These are phyloP conservation scores for Megaceryle torquata DNA, from an alignment of 2,113 vertebrate species.

Conservation along the genomic window DNA sequence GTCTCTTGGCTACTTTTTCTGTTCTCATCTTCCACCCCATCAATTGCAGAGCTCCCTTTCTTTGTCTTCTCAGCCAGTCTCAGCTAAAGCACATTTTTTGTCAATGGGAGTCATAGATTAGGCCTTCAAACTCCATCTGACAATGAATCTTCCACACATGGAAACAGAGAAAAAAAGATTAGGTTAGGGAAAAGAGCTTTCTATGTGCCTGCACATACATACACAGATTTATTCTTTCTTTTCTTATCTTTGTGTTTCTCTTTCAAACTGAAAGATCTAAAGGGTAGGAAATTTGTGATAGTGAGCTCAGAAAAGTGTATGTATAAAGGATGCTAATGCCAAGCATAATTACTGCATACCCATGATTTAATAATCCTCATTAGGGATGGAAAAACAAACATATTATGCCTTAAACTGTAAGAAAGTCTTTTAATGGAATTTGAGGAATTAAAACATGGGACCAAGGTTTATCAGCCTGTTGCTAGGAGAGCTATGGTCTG, in stretches of 20 bases:
- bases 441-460: slow-evolving; percentile 58
- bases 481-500: not conserved
- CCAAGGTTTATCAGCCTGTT: slow-evolving; percentile 49
- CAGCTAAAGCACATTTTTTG: slow-evolving; percentile 33
- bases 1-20: slow-evolving; percentile 38
- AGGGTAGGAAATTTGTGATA: not conserved
- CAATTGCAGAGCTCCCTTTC: slow-evolving; percentile 5
- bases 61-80: slow-evolving; percentile 5
- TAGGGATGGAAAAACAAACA: slow-evolving; percentile 57
- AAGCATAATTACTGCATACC: not conserved
- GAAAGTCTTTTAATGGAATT: slow-evolving; percentile 57
- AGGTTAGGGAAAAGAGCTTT: slow-evolving; percentile 16
- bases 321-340: slow-evolving; percentile 3
- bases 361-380: slow-evolving; percentile 37
- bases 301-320: not conserved
- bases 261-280: slow-evolving; percentile 27
- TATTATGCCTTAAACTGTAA: slow-evolving; percentile 49
- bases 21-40: slow-evolving; percentile 32
- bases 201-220: slow-evolving; percentile 5
- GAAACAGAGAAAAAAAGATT: slow-evolving; percentile 29
- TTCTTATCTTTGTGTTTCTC: slow-evolving; percentile 25
- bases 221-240: slow-evolving; percentile 5
- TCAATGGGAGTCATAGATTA: slow-evolving; percentile 8
- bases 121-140: slow-evolving; percentile 12
- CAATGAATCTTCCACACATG: not conserved